phyloP scores from a whole-genome alignment of 2,113 vertebrate species.

The Nicator chloris region DNA sequence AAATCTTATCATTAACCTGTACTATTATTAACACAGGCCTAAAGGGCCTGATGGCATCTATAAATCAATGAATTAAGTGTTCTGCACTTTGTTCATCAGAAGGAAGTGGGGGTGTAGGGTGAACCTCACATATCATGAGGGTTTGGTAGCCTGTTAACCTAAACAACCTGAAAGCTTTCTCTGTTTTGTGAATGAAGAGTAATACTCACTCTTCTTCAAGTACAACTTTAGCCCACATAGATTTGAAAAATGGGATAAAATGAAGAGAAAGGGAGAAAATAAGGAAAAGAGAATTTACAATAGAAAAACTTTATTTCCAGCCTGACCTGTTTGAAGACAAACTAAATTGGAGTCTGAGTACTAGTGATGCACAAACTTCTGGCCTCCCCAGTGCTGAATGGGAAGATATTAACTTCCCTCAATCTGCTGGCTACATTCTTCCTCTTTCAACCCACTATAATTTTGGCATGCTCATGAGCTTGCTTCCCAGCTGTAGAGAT shows the following conservation, averaged over 20 bases:
- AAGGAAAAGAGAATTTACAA: not conserved
- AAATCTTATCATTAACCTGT: not conserved
- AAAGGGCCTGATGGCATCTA: not conserved
- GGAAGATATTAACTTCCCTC: not conserved
- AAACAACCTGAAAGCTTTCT: not conserved
- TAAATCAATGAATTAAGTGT: not conserved
- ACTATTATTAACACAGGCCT: not conserved
- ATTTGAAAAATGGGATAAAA: not conserved
- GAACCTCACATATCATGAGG: not conserved
- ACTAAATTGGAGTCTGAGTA: not conserved
- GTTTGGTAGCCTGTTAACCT: not conserved
- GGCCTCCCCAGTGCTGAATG: not conserved
- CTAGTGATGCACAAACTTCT: not conserved
- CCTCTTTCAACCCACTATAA: not conserved
- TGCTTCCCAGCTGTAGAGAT: not conserved
- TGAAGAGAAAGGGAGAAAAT: not conserved
- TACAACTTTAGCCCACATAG: not conserved
- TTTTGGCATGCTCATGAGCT: not conserved
- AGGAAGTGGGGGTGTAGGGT: not conserved
- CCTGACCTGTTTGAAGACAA: not conserved
- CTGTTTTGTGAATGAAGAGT: not conserved
- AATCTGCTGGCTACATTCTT: not conserved
- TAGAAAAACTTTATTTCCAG: not conserved
- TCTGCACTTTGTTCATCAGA: not conserved
- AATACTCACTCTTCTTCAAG: not conserved